Conservation (phyloP, 1,140 invertebrate genomes). For the Drosophila micromelanica region DNA sequence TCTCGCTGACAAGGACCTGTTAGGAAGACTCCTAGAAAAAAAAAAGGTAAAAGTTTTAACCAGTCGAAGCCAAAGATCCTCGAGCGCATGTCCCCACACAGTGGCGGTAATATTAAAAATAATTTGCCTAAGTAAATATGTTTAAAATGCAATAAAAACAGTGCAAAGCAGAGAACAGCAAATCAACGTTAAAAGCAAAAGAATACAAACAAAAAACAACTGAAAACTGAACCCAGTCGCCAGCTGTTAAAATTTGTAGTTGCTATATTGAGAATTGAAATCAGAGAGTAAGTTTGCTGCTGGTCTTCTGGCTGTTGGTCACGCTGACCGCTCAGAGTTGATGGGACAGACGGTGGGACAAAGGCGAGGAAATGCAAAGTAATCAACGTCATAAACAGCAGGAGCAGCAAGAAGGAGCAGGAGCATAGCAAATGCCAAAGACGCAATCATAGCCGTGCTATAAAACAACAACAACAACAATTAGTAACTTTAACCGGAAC, state of each 20-base stretch:
- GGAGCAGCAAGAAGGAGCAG: constrained; percentile 28
- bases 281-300: constrained; percentile 4
- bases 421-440: constrained; percentile 43
- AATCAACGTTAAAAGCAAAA: constrained; percentile 6
- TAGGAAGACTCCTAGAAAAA: neutral
- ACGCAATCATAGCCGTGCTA: constrained; percentile 61
- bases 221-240: constrained; percentile 4
- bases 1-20: constrained; percentile 9
- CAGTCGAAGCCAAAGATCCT: neutral
- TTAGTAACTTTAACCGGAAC: constrained; percentile 14
- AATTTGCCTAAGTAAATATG: constrained; percentile 57
- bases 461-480: constrained; percentile 24
- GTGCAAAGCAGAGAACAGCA: neutral
- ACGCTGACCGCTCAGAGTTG: constrained; percentile 9
- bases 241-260: constrained; percentile 24
- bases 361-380: constrained; percentile 74
- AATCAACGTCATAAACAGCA: constrained; percentile 71
- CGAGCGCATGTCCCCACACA: neutral
- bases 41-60: neutral
- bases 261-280: constrained; percentile 4
- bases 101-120: constrained; percentile 38
- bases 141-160: constrained; percentile 53
- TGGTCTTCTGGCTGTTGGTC: constrained; percentile 22
- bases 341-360: constrained; percentile 21
- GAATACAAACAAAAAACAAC: neutral